Percentiles rank a stretch among this genome's conserved stretches.
These are phyloP conservation scores for Sebastes oblongus DNA, from an alignment of 2,797 vertebrate genomes.

Conservation along the genomic window DNA sequence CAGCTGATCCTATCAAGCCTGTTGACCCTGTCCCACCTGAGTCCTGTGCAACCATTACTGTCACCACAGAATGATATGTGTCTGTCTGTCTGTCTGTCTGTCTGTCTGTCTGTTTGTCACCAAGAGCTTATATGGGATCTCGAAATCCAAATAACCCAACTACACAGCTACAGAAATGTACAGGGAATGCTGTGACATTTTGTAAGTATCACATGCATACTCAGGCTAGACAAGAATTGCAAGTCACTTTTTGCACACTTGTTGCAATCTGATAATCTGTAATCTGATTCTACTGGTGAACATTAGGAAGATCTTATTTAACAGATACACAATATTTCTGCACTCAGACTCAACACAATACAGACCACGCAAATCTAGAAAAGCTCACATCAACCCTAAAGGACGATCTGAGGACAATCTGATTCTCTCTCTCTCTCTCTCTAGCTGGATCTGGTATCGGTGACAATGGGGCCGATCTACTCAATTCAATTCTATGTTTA, in stretches of 20 bases:
- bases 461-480: no score
- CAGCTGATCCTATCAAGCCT: constrained; percentile 66
- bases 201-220: not conserved
- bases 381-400: no score
- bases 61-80: not conserved
- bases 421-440: no score
- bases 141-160: not conserved
- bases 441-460: no score
- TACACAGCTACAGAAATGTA: not conserved
- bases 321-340: not conserved
- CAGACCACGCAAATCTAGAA: no score
- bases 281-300: not conserved
- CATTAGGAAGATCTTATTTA: not conserved
- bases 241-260: not conserved
- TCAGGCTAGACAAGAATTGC: not conserved
- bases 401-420: no score
- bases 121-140: not conserved
- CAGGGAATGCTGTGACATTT: not conserved
- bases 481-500: no score
- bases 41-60: constrained; percentile 29
- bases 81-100: not conserved
- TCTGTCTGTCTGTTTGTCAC: not conserved
- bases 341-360: not conserved
- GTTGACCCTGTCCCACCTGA: constrained; percentile 65
- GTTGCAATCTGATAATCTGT: not conserved